These are phyloP conservation scores for Campylomormyrus numenius DNA, from an alignment of 2,113 vertebrate species.

Conservation along the genomic window DNA sequence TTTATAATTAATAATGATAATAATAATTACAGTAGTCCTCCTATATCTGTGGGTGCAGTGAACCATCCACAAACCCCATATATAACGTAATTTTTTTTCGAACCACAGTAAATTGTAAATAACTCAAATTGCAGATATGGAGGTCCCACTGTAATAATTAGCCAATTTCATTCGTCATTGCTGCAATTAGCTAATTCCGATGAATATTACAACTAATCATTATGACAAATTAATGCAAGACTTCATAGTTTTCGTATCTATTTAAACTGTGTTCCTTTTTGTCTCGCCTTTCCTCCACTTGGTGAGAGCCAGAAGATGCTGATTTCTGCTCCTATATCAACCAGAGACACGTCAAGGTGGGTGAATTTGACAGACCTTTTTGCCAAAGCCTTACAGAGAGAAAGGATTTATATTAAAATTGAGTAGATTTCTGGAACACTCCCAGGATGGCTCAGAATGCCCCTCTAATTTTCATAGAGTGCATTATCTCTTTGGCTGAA, in stretches of 20 bases:
- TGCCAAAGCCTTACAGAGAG: not conserved
- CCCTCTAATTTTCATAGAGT: conserved; percentile 13
- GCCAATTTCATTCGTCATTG: not conserved
- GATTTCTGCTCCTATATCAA: not conserved
- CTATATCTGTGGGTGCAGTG: not conserved
- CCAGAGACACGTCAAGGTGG: not conserved
- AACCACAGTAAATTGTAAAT: not conserved
- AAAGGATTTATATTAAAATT: not conserved
- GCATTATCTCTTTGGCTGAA: not conserved
- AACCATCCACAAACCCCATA: not conserved
- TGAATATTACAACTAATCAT: not conserved
- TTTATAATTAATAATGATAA: not conserved
- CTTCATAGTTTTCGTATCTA: not conserved
- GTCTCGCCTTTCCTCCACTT: not conserved
- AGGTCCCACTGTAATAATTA: not conserved
- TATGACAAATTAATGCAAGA: not conserved
- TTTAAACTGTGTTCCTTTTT: not conserved
- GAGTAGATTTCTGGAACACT: not conserved
- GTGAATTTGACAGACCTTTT: not conserved
- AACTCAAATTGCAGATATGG: not conserved
- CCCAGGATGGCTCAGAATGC: conserved; percentile 3
- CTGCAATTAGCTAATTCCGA: not conserved
- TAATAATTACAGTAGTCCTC: not conserved
- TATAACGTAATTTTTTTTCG: not conserved
- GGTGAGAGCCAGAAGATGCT: not conserved